Evolutionary conservation across 2,797 vertebrate species (phyloP).

Genomic region (Diplodus puntazzo): DNA sequence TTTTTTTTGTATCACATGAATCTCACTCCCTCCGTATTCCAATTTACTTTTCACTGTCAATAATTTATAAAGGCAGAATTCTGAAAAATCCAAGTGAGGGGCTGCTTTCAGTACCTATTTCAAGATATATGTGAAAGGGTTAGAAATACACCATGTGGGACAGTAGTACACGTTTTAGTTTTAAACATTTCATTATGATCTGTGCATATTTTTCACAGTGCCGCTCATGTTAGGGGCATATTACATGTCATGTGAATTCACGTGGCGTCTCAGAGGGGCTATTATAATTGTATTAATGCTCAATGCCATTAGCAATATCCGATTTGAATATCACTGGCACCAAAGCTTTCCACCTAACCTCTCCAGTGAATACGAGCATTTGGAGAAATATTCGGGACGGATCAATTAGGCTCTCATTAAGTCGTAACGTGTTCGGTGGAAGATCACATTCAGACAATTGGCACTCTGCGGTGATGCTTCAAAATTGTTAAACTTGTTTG

Average conservation of each 20-base stretch:
- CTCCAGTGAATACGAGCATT: slow-evolving; percentile 11
- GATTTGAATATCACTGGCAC: background rate
- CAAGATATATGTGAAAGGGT: background rate
- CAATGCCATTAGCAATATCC: background rate
- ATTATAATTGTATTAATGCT: slow-evolving; percentile 34
- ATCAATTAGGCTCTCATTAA: slow-evolving; percentile 47
- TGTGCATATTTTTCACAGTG: slow-evolving; percentile 3
- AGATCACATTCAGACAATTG: slow-evolving; percentile 50
- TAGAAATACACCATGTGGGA: background rate
- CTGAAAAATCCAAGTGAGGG: too few species aligned
- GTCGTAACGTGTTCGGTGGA: slow-evolving; percentile 36
- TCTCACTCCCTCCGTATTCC: background rate
- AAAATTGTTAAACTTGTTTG: slow-evolving; percentile 59
- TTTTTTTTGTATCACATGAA: background rate
- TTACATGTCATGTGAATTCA: slow-evolving; percentile 30
- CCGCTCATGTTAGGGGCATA: slow-evolving; percentile 14
- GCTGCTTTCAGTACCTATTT: background rate
- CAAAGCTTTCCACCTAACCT: background rate
- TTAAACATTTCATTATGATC: slow-evolving; percentile 22
- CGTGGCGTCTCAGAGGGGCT: slow-evolving; percentile 4
- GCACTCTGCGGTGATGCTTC: slow-evolving; percentile 39
- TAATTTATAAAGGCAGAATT: background rate
- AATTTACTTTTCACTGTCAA: background rate
- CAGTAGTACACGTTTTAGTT: background rate
- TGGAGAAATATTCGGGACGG: slow-evolving; percentile 7